These are phyloP conservation scores for Sinohyriopsis cumingii DNA, from an alignment of 2,888 invertebrate species.

Conservation along the genomic window DNA sequence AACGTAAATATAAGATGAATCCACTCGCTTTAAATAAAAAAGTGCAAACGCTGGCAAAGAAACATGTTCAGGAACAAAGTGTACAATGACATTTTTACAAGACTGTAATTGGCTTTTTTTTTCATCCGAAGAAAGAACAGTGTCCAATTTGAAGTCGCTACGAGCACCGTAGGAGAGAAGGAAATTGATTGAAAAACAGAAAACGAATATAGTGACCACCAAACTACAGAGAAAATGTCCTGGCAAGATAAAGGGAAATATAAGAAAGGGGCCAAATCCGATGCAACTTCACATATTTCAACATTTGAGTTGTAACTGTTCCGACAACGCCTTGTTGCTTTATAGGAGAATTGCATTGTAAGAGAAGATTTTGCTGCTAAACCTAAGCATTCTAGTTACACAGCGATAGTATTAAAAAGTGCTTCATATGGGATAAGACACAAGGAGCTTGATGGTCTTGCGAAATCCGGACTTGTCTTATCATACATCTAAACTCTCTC, in stretches of 20 bases:
- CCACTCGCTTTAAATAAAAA: constrained; percentile 8
- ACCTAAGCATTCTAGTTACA: constrained; percentile 18
- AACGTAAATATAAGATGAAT: constrained; percentile 11
- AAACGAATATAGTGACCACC: constrained; percentile 11
- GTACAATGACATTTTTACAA: constrained; percentile 11
- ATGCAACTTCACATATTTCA: constrained; percentile 8
- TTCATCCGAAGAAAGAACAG: constrained; percentile 15
- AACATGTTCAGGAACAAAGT: constrained; percentile 2
- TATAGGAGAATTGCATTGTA: constrained; percentile 27
- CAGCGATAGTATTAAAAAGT: constrained; percentile 11
- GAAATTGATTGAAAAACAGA: constrained; percentile 6
- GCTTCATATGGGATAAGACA: constrained; percentile 19
- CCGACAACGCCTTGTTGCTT: constrained; percentile 16
- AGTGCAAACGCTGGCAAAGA: constrained; percentile 2
- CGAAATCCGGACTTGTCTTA: constrained; percentile 15
- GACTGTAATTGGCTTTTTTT: constrained; percentile 15
- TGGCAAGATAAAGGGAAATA: constrained; percentile 14
- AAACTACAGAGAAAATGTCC: constrained; percentile 6
- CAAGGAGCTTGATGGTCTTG: constrained; percentile 16
- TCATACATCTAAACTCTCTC: constrained; percentile 6
- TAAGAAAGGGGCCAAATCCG: constrained; percentile 6
- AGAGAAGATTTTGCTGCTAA: constrained; percentile 17
- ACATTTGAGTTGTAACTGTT: constrained; percentile 21
- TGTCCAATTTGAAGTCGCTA: constrained; percentile 10
- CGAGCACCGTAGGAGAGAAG: constrained; percentile 5